These are phyloP conservation scores for Euwallacea fornicatus DNA, from an alignment of 1,140 invertebrate species.

Conservation along the genomic window DNA sequence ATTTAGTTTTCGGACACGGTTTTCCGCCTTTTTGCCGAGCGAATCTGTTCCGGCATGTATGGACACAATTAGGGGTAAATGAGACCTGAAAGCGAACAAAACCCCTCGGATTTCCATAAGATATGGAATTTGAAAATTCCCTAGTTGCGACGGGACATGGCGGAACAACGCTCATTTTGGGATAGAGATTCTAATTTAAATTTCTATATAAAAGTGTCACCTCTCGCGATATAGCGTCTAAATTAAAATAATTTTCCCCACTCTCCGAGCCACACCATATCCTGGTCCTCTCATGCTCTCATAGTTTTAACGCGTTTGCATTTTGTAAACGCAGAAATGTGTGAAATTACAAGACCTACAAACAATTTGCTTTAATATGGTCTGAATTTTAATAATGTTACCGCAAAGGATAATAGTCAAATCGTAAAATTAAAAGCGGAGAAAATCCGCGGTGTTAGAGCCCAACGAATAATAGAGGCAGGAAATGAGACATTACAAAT, in stretches of 20 bases:
- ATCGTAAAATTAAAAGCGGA: neutral
- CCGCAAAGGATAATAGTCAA: neutral
- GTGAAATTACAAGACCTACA: constrained; percentile 18
- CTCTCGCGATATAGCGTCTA: neutral
- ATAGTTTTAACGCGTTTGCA: constrained; percentile 12
- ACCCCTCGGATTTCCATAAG: neutral
- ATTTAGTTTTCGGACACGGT: constrained; percentile 2
- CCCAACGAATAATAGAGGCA: neutral
- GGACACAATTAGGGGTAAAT: neutral
- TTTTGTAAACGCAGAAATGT: constrained; percentile 19
- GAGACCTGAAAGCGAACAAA: neutral
- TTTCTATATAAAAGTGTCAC: constrained; percentile 22
- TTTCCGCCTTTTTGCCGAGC: neutral
- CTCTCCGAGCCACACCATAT: neutral
- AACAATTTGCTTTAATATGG: constrained; percentile 12
- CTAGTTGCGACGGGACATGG: neutral
- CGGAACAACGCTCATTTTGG: constrained; percentile 6
- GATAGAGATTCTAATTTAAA: constrained; percentile 19
- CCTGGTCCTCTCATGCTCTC: constrained; percentile 3
- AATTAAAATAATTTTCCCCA: constrained; percentile 21
- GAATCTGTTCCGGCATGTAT: neutral
- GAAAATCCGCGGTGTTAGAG: neutral
- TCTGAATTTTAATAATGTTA: constrained; percentile 14
- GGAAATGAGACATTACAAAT: constrained; percentile 16
- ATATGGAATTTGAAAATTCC: constrained; percentile 10